phyloP scores from a whole-genome alignment of 2,113 vertebrate species.

The Protobothrops flavoviridis region DNA sequence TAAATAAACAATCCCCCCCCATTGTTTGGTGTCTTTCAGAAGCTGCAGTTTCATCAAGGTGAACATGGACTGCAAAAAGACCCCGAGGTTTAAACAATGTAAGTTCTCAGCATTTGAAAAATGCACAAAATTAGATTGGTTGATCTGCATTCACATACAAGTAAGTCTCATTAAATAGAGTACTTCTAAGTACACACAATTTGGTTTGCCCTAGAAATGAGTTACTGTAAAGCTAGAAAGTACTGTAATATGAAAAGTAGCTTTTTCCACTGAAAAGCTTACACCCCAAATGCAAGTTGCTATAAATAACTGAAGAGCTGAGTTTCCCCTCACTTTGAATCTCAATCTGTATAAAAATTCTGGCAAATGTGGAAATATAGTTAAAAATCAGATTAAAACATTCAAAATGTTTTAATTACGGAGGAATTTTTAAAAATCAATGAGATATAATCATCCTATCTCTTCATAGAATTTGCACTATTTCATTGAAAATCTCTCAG shows the following conservation, averaged over 20 bases:
- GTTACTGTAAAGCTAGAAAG: neutral
- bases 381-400: neutral
- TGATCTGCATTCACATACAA: neutral
- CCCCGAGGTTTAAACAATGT: neutral
- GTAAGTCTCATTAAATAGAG: neutral
- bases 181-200: neutral
- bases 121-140: neutral
- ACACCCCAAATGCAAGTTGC: neutral
- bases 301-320: neutral
- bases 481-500: neutral
- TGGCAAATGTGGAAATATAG: neutral
- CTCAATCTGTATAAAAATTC: neutral
- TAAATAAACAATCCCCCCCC: conserved; percentile 42
- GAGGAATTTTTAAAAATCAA: neutral
- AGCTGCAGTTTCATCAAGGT: neutral
- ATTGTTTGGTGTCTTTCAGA: conserved; percentile 12
- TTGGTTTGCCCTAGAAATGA: neutral
- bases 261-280: neutral
- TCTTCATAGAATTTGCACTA: neutral
- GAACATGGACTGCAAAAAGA: neutral
- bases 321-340: neutral
- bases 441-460: neutral
- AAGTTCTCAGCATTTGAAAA: neutral
- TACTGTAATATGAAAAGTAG: neutral
- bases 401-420: neutral